Percentiles rank a stretch among this genome's conserved stretches.
Conservation (phyloP, 1,140 invertebrate genomes). For the Plectrocnemia conspersa region DNA sequence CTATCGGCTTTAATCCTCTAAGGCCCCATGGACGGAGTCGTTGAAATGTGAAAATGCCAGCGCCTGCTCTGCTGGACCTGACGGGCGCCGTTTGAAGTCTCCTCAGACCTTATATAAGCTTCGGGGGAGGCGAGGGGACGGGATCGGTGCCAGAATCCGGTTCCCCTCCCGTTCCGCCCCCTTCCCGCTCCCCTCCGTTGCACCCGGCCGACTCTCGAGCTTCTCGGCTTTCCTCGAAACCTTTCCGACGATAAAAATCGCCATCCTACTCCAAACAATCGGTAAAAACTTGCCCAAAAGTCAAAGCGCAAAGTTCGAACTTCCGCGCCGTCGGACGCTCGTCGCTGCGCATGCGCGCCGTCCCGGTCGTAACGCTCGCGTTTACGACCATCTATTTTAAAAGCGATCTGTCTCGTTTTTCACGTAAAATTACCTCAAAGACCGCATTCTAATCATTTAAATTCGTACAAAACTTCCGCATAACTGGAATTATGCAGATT, state of each 20-base stretch:
- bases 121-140: constrained; percentile 44
- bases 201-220: constrained; percentile 3
- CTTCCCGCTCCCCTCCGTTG: constrained; percentile 10
- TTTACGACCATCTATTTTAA: too few species aligned
- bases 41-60: constrained; percentile 42
- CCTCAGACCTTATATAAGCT: constrained; percentile 51
- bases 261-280: background rate
- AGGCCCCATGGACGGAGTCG: constrained; percentile 35
- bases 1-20: constrained; percentile 31
- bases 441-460: too few species aligned
- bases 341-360: too few species aligned
- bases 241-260: background rate
- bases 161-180: constrained; percentile 37
- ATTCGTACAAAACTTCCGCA: too few species aligned
- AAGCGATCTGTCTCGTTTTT: too few species aligned
- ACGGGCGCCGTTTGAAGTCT: constrained; percentile 45
- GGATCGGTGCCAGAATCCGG: constrained; percentile 40
- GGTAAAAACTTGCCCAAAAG: too few species aligned
- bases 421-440: too few species aligned
- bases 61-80: constrained; percentile 49
- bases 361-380: too few species aligned
- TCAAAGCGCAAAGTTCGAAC: too few species aligned
- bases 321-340: too few species aligned
- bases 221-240: too few species aligned
- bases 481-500: too few species aligned